Evolutionary conservation across 1,140 invertebrate species (phyloP), one percentile per base, ranked within the genome.

Genomic region (Diorhabda elongata): DNA sequence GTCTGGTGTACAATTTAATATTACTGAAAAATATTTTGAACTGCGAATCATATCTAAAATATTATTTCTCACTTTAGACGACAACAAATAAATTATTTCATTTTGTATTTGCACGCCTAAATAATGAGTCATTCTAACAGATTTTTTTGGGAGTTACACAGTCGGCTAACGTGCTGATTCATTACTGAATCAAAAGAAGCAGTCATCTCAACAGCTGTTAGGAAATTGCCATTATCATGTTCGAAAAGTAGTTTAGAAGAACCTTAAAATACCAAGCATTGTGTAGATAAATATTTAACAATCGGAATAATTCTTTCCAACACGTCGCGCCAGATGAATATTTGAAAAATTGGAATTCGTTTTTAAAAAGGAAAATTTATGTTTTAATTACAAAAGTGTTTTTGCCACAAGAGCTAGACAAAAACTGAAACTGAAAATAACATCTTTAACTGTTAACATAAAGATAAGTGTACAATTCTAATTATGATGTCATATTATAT

Each of bases 1-100:
- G 77, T 82, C 79, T 56, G 80, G 79, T 44, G 81, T 82, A 66
- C 77, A 81, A 72, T 83, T 81, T 44, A 82, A 71, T 63, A 77
- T 79, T 70, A 82, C 74, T 11, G 75, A 77, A 76, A 75, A 83
- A 73, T 82, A 82, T 70, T 74, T 77, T 11, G 76, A 72, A 68
- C 74, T 66, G 70, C 78, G 74, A 44, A 78, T 67, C 61, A 69
- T 61, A 42, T 68, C 61, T 64, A 79, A 59, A 69, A 81, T 78
- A 73, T 74, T 67, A 60, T 76, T 62, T 57, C 68, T 67, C 47
- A 81, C 69, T 70, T 78, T 72, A 63, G 71, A 63, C n/a, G 66
- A 75, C 68, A 79, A 70, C 26, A 76, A 59, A 62, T 69, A 58
- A 60, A 73, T 76, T 45, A 77, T 66, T 74, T 73, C 73, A 68